phyloP scores from a whole-genome alignment of 2,888 invertebrate species.

The Aporophyla lueneburgensis region DNA sequence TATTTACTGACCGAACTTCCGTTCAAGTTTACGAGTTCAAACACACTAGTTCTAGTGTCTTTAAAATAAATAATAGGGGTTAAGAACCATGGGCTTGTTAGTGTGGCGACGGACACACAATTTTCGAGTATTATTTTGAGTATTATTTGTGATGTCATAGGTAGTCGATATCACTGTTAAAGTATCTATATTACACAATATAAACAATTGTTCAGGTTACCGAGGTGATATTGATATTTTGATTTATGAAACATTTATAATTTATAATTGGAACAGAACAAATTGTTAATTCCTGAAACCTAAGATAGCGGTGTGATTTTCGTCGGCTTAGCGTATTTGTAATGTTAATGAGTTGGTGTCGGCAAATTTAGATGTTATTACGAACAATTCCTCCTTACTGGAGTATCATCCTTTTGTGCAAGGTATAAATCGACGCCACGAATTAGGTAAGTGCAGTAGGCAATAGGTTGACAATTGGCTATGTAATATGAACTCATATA shows the following conservation, averaged over 20 bases:
- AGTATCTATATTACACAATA: constrained; percentile 38
- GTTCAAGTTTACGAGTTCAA: constrained; percentile 72
- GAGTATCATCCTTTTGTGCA: not conserved
- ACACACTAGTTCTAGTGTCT: constrained; percentile 72
- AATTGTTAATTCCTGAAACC: constrained; percentile 26
- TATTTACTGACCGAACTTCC: constrained; percentile 69
- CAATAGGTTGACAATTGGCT: constrained; percentile 19
- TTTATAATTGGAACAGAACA: constrained; percentile 11
- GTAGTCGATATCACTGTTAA: constrained; percentile 24
- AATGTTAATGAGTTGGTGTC: constrained; percentile 21
- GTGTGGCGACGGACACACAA: constrained; percentile 56
- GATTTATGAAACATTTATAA: constrained; percentile 9
- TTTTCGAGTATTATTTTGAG: constrained; percentile 60
- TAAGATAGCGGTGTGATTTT: constrained; percentile 40
- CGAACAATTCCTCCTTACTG: not conserved
- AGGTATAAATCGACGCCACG: not conserved
- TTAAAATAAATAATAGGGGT: constrained; percentile 73
- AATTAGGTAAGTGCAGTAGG: constrained; percentile 1
- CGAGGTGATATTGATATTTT: constrained; percentile 34
- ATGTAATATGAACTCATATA: constrained; percentile 11
- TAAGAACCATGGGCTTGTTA: constrained; percentile 63
- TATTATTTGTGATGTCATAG: constrained; percentile 36
- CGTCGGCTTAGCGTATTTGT: constrained; percentile 37
- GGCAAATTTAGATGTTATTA: constrained; percentile 14
- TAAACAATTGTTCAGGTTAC: constrained; percentile 47